Conservation (phyloP, 2,797 vertebrate species). For the Aotus griseimembra region DNA sequence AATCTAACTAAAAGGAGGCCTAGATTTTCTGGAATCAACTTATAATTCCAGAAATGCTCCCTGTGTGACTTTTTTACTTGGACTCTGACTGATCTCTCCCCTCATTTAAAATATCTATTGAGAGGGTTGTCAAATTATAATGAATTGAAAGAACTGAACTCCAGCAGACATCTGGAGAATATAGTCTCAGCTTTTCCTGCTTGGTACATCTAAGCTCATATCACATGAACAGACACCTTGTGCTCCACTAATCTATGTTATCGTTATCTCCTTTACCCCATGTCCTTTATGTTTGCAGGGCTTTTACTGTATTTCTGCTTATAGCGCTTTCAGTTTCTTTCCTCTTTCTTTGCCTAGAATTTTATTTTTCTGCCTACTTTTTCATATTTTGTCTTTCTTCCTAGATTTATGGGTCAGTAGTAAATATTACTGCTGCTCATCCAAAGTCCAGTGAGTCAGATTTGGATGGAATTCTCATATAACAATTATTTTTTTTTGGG, state of each 20-base stretch:
- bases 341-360: not conserved
- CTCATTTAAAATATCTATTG: not conserved
- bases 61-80: not conserved
- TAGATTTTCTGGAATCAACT: not conserved
- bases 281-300: not conserved
- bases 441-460: not conserved
- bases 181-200: not conserved
- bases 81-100: not conserved
- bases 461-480: not conserved
- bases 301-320: not conserved
- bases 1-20: not conserved
- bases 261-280: not conserved
- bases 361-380: not conserved
- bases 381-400: not conserved
- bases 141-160: not conserved
- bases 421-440: not conserved
- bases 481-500: not conserved
- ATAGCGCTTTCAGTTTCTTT: not conserved
- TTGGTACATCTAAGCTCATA: not conserved
- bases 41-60: not conserved
- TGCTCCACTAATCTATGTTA: not conserved
- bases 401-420: not conserved
- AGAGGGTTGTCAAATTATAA: not conserved
- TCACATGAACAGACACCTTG: not conserved
- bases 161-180: not conserved